These are phyloP conservation scores for Molossus alvarezi DNA, from an alignment of 2,797 vertebrate species.

Conservation along the genomic window DNA sequence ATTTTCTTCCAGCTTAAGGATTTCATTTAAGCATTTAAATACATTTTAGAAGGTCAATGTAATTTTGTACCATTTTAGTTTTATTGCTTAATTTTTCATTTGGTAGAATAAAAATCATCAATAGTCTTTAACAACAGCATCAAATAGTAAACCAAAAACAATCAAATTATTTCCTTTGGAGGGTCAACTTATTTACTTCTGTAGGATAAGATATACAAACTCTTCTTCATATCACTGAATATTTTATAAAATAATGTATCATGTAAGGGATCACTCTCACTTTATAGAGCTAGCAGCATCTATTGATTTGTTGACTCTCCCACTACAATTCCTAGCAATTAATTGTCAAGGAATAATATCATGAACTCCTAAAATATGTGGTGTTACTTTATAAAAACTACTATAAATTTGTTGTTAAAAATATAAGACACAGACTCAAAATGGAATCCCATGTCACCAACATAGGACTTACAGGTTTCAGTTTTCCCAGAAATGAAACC, in stretches of 20 bases:
- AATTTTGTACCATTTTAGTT: slow-evolving; percentile 1
- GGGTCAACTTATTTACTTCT: slow-evolving; percentile 10
- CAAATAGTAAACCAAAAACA: slow-evolving; percentile 25
- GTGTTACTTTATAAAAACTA: not conserved
- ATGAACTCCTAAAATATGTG: not conserved
- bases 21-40: slow-evolving; percentile 37
- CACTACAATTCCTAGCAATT: not conserved
- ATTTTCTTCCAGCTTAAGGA: slow-evolving; percentile 46
- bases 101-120: slow-evolving; percentile 3
- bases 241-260: not conserved
- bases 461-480: too few relatives aligned
- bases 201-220: not conserved
- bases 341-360: slow-evolving; percentile 11
- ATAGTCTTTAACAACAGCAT: not conserved
- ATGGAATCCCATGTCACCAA: not conserved
- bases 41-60: not conserved
- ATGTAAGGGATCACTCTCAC: not conserved
- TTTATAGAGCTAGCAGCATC: not conserved
- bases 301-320: not conserved
- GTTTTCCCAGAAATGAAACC: not conserved
- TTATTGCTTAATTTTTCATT: slow-evolving; percentile 25
- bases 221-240: not conserved
- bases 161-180: slow-evolving; percentile 23
- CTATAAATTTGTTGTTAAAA: not conserved
- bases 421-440: not conserved